phyloP scores from a whole-genome alignment of 2,113 vertebrate genomes.

The Merops nubicus region DNA sequence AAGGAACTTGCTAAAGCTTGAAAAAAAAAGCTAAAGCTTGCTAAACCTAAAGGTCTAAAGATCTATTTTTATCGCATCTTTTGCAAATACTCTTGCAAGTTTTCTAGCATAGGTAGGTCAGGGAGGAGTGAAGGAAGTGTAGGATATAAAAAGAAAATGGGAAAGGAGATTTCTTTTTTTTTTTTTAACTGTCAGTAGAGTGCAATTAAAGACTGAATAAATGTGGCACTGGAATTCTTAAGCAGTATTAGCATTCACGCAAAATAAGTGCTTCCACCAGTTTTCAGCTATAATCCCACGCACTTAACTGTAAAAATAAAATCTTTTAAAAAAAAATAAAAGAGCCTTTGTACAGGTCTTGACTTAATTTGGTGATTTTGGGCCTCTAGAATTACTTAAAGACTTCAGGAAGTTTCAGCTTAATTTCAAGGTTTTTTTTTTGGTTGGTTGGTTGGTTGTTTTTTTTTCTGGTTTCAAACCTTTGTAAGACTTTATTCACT shows the following conservation, averaged over 20 bases:
- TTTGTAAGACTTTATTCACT: not conserved
- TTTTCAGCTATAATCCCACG: not conserved
- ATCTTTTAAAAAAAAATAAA: not conserved
- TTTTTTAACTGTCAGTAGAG: not conserved
- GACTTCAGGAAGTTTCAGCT: not conserved
- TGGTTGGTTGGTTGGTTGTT: not conserved
- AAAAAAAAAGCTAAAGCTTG: no score
- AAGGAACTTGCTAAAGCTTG: not conserved
- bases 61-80: not conserved
- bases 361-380: not conserved
- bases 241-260: not conserved
- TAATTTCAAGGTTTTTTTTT: not conserved
- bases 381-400: not conserved
- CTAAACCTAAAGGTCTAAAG: not conserved
- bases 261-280: not conserved
- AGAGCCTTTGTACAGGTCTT: fast-evolving
- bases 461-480: not conserved
- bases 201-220: not conserved
- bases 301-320: not conserved
- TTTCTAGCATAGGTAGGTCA: not conserved
- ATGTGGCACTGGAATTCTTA: not conserved
- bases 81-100: not conserved
- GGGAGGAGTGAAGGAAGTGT: not conserved
- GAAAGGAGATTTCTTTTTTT: not conserved
- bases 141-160: not conserved